Conservation (phyloP, 2,113 vertebrate species). For the Lates calcarifer region DNA sequence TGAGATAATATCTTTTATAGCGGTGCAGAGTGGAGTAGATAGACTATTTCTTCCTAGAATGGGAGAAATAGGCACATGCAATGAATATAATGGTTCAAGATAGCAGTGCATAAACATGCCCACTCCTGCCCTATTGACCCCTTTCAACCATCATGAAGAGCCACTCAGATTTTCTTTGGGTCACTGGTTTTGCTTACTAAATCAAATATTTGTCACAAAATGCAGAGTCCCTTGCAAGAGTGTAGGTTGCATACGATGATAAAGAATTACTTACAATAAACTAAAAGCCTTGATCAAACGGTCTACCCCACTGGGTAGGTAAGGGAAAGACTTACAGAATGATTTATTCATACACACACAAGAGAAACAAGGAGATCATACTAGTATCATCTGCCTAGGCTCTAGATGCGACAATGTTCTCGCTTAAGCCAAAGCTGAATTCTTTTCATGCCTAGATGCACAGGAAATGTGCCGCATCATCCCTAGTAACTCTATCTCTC, state of each 20-base stretch:
- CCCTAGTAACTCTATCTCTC: constrained; percentile 18
- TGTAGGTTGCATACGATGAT: neutral
- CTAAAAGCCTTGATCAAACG: neutral
- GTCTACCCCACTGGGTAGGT: neutral
- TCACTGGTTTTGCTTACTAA: neutral
- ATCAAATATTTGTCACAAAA: neutral
- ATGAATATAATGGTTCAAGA: neutral
- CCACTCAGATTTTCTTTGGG: neutral
- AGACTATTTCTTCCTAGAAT: neutral
- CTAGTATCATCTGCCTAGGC: neutral
- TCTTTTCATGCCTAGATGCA: constrained; percentile 9
- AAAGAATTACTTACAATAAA: neutral
- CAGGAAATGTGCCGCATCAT: constrained; percentile 37
- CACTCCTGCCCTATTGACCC: neutral
- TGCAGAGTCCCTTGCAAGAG: neutral
- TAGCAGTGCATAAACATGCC: neutral
- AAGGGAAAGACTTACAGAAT: neutral
- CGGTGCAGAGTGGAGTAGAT: neutral
- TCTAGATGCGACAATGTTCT: constrained; percentile 10
- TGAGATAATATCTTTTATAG: neutral
- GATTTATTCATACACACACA: neutral
- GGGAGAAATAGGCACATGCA: neutral
- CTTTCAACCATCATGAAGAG: neutral
- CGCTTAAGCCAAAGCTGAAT: constrained; percentile 10
- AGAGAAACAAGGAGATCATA: constrained; percentile 4